Evolutionary conservation across 2,113 vertebrate species (phyloP).

Genomic region (Ameiurus melas): DNA sequence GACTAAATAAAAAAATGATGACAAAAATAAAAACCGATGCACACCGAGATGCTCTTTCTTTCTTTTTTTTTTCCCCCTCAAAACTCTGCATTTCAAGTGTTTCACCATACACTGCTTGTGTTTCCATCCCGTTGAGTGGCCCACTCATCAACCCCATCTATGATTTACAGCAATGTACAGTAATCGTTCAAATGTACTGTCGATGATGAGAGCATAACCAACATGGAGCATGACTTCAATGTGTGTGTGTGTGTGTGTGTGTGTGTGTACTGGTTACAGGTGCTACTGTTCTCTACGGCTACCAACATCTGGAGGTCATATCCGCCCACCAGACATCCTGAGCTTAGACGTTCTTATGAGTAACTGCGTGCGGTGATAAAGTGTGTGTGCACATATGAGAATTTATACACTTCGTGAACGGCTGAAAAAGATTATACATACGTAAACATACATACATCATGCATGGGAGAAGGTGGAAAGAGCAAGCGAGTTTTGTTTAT

Average conservation of each 20-base stretch:
- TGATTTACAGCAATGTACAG: no score
- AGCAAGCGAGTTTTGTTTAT: not conserved
- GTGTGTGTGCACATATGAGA: not conserved
- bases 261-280: constrained; percentile 5
- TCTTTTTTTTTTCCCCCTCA: not conserved
- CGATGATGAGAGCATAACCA: not conserved
- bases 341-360: not conserved
- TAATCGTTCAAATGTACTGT: not conserved
- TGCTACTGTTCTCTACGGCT: constrained; percentile 10
- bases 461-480: not conserved
- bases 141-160: not conserved
- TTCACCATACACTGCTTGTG: not conserved
- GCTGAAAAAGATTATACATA: not conserved
- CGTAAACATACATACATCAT: constrained; percentile 13
- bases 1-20: constrained; percentile 15
- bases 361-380: constrained; percentile 9
- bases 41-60: not conserved
- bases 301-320: constrained; percentile 33
- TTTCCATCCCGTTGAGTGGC: not conserved
- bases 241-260: not conserved
- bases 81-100: not conserved
- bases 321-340: constrained; percentile 6
- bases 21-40: not conserved
- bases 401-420: not conserved
- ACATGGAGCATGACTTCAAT: not conserved